Percentiles rank a stretch among this genome's conserved stretches.
Conservation (phyloP, 1,140 invertebrate species). For the Homarus americanus region DNA sequence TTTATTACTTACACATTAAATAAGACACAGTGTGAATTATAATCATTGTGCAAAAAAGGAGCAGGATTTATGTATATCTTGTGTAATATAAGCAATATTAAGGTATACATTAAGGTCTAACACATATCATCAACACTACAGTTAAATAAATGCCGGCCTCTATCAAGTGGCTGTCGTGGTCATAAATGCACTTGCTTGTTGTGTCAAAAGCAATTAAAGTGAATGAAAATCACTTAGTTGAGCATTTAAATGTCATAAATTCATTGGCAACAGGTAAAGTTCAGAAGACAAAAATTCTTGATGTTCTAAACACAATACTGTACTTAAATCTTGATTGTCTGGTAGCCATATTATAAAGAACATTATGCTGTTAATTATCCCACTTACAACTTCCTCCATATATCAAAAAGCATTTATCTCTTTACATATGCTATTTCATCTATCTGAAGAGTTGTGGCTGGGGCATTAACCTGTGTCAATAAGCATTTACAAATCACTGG, state of each 20-base stretch:
- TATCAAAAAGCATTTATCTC: too few species aligned
- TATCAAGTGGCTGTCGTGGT: background rate
- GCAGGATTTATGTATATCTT: background rate
- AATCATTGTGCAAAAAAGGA: conserved; percentile 15
- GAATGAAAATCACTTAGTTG: background rate
- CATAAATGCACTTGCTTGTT: background rate
- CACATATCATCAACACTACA: background rate
- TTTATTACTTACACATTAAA: background rate
- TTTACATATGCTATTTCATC: too few species aligned
- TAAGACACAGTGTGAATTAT: conserved; percentile 37
- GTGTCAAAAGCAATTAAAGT: background rate
- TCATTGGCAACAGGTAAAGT: background rate
- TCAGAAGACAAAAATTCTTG: too few species aligned
- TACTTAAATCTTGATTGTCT: too few species aligned
- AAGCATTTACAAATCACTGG: too few species aligned
- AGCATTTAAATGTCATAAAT: conserved; percentile 3
- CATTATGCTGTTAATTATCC: too few species aligned
- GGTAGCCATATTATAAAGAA: too few species aligned
- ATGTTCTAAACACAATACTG: too few species aligned
- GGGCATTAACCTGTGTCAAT: too few species aligned
- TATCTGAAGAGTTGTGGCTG: too few species aligned
- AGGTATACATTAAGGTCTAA: background rate
- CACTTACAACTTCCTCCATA: too few species aligned
- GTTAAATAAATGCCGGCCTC: background rate
- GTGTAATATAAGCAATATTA: background rate